Conservation (phyloP, 2,113 vertebrate genomes). For the Monopterus albus region DNA sequence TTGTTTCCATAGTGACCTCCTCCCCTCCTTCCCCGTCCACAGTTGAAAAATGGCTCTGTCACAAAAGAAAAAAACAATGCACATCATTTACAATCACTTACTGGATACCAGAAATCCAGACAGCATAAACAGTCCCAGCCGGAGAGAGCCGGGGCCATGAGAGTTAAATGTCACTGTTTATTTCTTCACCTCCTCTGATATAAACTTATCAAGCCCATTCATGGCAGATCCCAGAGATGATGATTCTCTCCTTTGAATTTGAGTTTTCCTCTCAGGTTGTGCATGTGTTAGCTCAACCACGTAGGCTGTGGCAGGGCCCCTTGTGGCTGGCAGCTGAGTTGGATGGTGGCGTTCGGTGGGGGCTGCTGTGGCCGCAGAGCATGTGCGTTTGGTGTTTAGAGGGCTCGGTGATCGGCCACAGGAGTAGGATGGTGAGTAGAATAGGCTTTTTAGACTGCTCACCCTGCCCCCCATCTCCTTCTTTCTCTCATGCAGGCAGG, state of each 20-base stretch:
- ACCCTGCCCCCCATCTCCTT: constrained; percentile 37
- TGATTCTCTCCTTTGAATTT: constrained; percentile 10
- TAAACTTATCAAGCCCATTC: constrained; percentile 13
- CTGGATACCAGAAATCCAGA: constrained; percentile 48
- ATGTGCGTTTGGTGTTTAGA: constrained; percentile 60
- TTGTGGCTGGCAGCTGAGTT: constrained; percentile 38
- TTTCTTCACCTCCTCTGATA: constrained; percentile 1
- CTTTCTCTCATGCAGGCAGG: constrained; percentile 63
- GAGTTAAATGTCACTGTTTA: background rate
- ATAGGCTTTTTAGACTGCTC: constrained; percentile 61
- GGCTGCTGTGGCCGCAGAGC: constrained; percentile 27
- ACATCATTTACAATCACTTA: constrained; percentile 64
- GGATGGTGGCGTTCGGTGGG: constrained; percentile 41
- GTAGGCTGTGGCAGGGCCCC: constrained; percentile 26
- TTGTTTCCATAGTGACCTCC: constrained; percentile 77
- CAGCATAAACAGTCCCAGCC: constrained; percentile 16
- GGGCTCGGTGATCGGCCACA: constrained; percentile 69
- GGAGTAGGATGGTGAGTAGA: constrained; percentile 72
- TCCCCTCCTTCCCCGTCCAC: constrained; percentile 14
- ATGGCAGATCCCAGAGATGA: background rate
- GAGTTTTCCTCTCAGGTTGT: background rate
- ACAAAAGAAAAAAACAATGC: constrained; percentile 68
- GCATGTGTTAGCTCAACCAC: constrained; percentile 7
- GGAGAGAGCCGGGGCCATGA: constrained; percentile 3
- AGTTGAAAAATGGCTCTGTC: constrained; percentile 73